A percentile compares a stretch with the other conserved stretches of the same genome.
phyloP scores from a whole-genome alignment of 2,888 invertebrate species.

The Tenthredo distinguenda region DNA sequence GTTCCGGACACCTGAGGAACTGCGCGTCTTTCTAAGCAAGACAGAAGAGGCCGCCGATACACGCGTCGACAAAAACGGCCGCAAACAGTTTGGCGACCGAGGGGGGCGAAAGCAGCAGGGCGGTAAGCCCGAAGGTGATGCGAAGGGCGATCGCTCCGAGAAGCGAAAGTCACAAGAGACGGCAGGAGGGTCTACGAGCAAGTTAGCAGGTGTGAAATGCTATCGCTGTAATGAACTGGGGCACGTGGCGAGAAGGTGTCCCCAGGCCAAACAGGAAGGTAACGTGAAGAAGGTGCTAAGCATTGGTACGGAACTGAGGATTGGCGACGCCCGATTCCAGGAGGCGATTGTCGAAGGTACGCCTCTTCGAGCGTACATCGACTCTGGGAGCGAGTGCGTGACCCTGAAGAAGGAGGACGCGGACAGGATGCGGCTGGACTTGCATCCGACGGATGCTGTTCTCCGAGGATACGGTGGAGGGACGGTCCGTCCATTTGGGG shows the following conservation, averaged over 20 bases:
- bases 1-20: conserved; percentile 52
- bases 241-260: conserved; percentile 41
- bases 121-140: no score
- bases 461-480: conserved; percentile 53
- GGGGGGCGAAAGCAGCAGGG: background rate
- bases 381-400: conserved; percentile 49
- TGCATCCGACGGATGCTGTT: conserved; percentile 48
- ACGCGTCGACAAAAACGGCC: background rate
- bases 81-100: background rate
- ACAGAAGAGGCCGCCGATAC: conserved; percentile 3
- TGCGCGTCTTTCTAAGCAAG: conserved; percentile 51
- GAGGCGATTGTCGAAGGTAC: conserved; percentile 40
- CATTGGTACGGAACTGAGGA: conserved; percentile 23
- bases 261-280: conserved; percentile 11
- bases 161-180: background rate
- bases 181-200: conserved; percentile 35
- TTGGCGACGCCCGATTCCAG: background rate
- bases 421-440: conserved; percentile 25
- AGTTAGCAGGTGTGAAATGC: conserved; percentile 21
- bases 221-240: conserved; percentile 37
- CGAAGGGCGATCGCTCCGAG: background rate
- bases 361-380: conserved; percentile 40
- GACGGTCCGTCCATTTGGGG: conserved; percentile 37
- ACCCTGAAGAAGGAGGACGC: conserved; percentile 31
- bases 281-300: conserved; percentile 41